These are phyloP conservation scores for Strigamia crassipes DNA, from an alignment of 2,888 invertebrate species.

Conservation along the genomic window DNA sequence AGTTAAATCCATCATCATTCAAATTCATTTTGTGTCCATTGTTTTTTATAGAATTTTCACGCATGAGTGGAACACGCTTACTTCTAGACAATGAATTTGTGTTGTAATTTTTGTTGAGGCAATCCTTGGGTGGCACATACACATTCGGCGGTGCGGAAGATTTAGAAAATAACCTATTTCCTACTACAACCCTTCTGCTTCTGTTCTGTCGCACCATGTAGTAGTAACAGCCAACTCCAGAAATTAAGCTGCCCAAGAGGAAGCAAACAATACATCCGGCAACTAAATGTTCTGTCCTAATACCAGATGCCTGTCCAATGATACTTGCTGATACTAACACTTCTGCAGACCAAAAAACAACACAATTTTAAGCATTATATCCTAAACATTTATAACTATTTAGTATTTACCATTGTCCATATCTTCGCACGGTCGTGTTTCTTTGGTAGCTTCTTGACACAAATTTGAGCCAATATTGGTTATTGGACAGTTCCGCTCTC, in stretches of 20 bases:
- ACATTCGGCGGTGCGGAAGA: constrained; percentile 36
- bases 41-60: constrained; percentile 69
- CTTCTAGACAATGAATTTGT: constrained; percentile 39
- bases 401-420: not conserved
- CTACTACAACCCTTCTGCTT: constrained; percentile 54
- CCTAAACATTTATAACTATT: too few relatives aligned
- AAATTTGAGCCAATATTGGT: not conserved
- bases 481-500: not conserved
- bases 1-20: constrained; percentile 37
- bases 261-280: constrained; percentile 53
- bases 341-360: not conserved
- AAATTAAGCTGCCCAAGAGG: constrained; percentile 59
- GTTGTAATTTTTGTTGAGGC: constrained; percentile 43
- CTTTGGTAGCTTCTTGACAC: not conserved
- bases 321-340: not conserved
- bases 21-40: constrained; percentile 66
- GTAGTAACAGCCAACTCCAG: constrained; percentile 61
- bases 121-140: constrained; percentile 45
- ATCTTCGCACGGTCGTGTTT: not conserved
- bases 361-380: not conserved
- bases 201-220: constrained; percentile 56
- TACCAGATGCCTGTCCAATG: not conserved
- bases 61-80: constrained; percentile 39
- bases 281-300: constrained; percentile 50
- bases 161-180: constrained; percentile 36